Evolutionary conservation across 2,113 vertebrate genomes (phyloP).

Genomic region (Bombycilla garrulus): DNA sequence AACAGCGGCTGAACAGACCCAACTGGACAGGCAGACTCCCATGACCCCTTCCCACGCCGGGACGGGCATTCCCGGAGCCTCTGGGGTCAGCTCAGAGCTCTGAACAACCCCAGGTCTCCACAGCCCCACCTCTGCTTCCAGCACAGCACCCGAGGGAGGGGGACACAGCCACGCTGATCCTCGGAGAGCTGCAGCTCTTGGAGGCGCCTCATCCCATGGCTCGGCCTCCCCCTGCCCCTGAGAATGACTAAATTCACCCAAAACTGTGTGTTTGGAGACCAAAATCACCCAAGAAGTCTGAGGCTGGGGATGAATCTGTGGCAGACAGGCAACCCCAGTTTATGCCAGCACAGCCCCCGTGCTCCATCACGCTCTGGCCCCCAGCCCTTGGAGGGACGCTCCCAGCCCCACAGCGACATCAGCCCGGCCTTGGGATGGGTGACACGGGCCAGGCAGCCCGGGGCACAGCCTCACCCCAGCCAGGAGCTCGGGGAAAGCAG

Average conservation of each 20-base stretch:
- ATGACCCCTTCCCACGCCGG: not conserved
- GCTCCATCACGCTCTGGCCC: fast-evolving
- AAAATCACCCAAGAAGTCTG: not conserved
- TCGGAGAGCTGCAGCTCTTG: not conserved
- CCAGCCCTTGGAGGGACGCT: fast-evolving
- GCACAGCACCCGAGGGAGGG: not conserved
- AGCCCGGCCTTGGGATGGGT: fast-evolving
- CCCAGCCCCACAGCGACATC: fast-evolving
- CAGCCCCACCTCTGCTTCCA: not conserved
- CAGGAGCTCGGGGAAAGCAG: not conserved
- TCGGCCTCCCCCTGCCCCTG: not conserved
- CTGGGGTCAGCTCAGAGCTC: not conserved
- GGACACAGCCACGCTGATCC: not conserved
- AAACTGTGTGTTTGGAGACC: fast-evolving
- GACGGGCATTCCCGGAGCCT: fast-evolving
- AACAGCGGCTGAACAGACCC: not conserved
- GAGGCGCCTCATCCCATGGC: not conserved
- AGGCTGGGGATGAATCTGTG: not conserved
- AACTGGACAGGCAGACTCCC: not conserved
- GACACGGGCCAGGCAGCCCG: fast-evolving
- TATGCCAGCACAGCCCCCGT: not conserved
- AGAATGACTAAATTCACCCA: not conserved
- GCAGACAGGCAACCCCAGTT: not conserved
- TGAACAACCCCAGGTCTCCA: not conserved
- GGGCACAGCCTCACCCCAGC: not conserved